Evolutionary conservation across 2,888 invertebrate genomes (phyloP).

Genomic region (Phymatocera aterrima): DNA sequence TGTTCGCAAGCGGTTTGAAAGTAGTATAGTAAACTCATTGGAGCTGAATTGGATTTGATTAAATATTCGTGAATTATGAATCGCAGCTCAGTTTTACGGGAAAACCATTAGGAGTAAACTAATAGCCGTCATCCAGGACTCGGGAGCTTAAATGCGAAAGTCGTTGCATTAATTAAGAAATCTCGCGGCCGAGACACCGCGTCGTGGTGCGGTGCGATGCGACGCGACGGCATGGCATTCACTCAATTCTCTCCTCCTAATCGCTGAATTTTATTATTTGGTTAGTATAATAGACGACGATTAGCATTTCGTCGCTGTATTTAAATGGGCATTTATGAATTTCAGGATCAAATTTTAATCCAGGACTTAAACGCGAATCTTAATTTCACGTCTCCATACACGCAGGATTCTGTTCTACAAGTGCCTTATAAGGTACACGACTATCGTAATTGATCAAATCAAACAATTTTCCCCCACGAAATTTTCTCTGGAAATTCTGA

Average conservation of each 20-base stretch:
- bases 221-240: too few relatives aligned
- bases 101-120: conserved; percentile 20
- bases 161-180: conserved; percentile 40
- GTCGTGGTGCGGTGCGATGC: too few relatives aligned
- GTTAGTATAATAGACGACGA: neutral
- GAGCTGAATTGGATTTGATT: neutral
- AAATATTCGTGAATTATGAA: conserved; percentile 12
- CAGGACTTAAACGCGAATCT: too few relatives aligned
- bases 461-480: neutral
- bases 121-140: conserved; percentile 15
- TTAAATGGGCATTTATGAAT: neutral
- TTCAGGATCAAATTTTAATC: neutral
- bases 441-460: conserved; percentile 22
- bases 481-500: conserved; percentile 10
- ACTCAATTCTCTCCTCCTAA: neutral
- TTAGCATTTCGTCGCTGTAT: neutral
- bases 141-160: conserved; percentile 22
- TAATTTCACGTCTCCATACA: neutral
- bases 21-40: neutral
- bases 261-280: conserved; percentile 29
- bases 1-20: neutral
- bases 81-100: neutral
- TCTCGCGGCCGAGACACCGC: neutral
- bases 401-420: neutral
- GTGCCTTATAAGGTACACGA: neutral